Evolutionary conservation across 2,888 invertebrate genomes (phyloP), one percentile per base, ranked within the genome.

Genomic region (Galeopsomyia nigrocyanea): DNA sequence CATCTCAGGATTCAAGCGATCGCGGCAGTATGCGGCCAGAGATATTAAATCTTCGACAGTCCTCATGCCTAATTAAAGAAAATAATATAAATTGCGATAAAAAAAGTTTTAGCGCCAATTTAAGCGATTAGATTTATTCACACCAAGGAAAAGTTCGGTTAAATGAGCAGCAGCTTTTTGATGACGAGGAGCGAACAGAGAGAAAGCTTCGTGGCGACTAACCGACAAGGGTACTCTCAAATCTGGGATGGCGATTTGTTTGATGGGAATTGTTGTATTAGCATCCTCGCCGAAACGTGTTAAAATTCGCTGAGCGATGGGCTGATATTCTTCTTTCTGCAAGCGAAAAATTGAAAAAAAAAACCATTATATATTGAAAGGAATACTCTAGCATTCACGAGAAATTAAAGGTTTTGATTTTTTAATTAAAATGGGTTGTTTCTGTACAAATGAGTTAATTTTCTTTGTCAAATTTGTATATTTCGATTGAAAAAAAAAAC

Each of bases 1-100:
- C 75, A 96, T 85, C 77, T 92, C 91, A 0, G 95, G 92, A 86
- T 96, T 96, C 13, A 95, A 87, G 51, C 92, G 90, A 78, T 92
- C 92, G 72, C 94, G 90, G 57, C 92, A 89, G 80, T 88, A 94
- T 16, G 91, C 91, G 63, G 92, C 90, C n/a, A 92, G 89, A 0
- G 94, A 91, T 79, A 91, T 87, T 71, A 95, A 89, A 77, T 94
- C 94, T 0, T 93, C 92, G 16, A 91, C 84, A 60, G 90, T 89
- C 47, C 91, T 89, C 90, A 94, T 91, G 21, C 90, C 93, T 92
- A 10, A 39, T 9, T 9, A 13, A 39, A 13, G 7, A 39, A 39
- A 10, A 10, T 39, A 9, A 39, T 39, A 39, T 13, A n/a, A n/a
- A n/a, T 39, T 39, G 39, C 10, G n/a, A n/a, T n/a, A n/a, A 39